Evolutionary conservation across 2,113 vertebrate species (phyloP).

Genomic region (Gobius niger): DNA sequence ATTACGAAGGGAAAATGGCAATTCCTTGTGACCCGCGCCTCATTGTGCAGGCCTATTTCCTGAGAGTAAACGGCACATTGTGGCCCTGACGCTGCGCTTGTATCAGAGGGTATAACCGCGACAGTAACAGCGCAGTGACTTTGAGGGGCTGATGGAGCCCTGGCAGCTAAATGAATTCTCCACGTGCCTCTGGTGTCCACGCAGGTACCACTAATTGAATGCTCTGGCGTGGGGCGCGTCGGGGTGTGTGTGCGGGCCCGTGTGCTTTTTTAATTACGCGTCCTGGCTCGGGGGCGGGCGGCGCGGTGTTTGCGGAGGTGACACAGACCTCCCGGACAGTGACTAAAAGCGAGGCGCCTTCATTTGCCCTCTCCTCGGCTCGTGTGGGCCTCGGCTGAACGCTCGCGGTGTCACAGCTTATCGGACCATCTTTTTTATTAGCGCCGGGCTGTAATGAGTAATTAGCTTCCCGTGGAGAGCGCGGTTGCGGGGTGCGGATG

Average conservation of each 20-base stretch:
- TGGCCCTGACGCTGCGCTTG: not conserved
- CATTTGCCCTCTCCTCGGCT: conserved; percentile 46
- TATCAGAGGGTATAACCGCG: not conserved
- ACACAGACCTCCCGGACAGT: conserved; percentile 61
- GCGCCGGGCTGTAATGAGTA: conserved; percentile 63
- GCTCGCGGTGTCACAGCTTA: conserved; percentile 67
- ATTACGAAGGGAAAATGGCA: too few species aligned
- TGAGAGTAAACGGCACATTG: too few species aligned
- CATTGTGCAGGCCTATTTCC: too few species aligned
- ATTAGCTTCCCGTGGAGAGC: conserved; percentile 69
- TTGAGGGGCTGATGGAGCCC: conserved; percentile 22
- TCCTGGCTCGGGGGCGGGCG: conserved; percentile 34
- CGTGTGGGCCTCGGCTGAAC: conserved; percentile 36
- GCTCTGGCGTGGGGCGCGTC: conserved; percentile 7
- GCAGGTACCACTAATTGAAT: conserved; percentile 51
- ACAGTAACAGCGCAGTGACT: conserved; percentile 6
- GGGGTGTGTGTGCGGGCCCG: conserved; percentile 18
- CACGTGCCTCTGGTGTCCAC: conserved; percentile 26
- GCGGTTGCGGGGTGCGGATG: conserved; percentile 60
- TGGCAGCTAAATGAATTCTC: conserved; percentile 27
- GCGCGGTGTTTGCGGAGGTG: conserved; percentile 51
- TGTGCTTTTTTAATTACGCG: conserved; percentile 53
- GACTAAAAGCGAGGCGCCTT: conserved; percentile 55
- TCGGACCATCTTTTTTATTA: conserved; percentile 61
- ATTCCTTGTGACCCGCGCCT: too few species aligned